A percentile compares a stretch with the other conserved stretches of the same genome.
phyloP scores from a whole-genome alignment of 1,140 invertebrate genomes.

The Drosophila pallidifrons region DNA sequence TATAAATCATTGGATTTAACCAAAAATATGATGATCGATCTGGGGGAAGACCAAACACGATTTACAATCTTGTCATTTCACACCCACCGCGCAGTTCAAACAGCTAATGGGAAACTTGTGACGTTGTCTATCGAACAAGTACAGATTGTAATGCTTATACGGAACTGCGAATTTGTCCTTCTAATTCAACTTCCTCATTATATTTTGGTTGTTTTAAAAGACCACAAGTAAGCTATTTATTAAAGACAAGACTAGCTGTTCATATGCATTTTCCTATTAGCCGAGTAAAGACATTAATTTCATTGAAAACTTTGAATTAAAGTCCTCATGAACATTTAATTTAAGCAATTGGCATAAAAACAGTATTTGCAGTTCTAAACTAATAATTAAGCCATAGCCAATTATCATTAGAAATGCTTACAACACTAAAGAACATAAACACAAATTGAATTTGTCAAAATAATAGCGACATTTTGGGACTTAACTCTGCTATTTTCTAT shows the following conservation, averaged over 20 bases:
- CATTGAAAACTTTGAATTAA: no score
- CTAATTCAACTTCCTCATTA: no score
- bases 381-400: background rate
- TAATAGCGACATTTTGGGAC: background rate
- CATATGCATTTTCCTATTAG: no score
- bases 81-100: background rate
- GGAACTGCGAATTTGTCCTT: no score
- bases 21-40: background rate
- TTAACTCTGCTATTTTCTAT: background rate
- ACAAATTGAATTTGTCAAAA: background rate
- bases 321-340: no score
- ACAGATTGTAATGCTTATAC: background rate
- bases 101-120: conserved; percentile 24
- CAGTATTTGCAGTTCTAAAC: no score
- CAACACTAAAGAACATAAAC: background rate
- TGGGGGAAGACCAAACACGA: conserved; percentile 7
- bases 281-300: no score
- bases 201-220: no score
- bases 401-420: background rate
- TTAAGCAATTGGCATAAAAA: no score
- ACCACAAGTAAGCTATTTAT: no score
- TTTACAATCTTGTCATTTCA: conserved; percentile 30
- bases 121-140: background rate
- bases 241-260: no score
- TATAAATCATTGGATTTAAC: conserved; percentile 9